Percentiles rank a stretch among this genome's conserved stretches.
Evolutionary conservation across 2,888 invertebrate genomes (phyloP).

Genomic region (Melanostoma mellinum): DNA sequence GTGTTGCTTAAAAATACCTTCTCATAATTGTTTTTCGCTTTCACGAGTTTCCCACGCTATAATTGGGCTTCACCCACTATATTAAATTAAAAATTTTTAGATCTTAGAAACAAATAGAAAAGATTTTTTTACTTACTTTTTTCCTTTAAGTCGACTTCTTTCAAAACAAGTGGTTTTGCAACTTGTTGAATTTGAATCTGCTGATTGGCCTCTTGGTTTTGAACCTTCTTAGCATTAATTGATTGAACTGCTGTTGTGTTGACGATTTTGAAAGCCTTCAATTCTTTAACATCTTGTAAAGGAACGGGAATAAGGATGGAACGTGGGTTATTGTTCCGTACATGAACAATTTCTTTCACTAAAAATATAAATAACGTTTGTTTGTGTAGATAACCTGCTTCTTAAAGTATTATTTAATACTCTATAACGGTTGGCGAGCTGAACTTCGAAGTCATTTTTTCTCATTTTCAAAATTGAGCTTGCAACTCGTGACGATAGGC

Average conservation of each 20-base stretch:
- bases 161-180: constrained; percentile 23
- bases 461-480: too few relatives aligned
- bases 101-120: not conserved
- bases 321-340: constrained; percentile 82
- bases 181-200: constrained; percentile 33
- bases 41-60: too few relatives aligned
- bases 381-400: not conserved
- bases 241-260: constrained; percentile 84
- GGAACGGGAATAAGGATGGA: constrained; percentile 89
- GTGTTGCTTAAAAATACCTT: too few relatives aligned
- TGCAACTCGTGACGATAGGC: too few relatives aligned
- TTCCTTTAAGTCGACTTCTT: constrained; percentile 25
- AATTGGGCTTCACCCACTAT: too few relatives aligned
- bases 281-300: constrained; percentile 87
- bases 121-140: constrained; percentile 32
- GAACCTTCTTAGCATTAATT: constrained; percentile 75
- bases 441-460: too few relatives aligned
- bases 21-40: too few relatives aligned
- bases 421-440: too few relatives aligned
- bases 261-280: constrained; percentile 88
- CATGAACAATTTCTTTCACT: constrained; percentile 74
- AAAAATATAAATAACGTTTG: constrained; percentile 9
- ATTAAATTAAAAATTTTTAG: not conserved
- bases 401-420: too few relatives aligned
- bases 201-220: constrained; percentile 34